phyloP scores from a whole-genome alignment of 2,797 vertebrate species.

The Cyprinella venusta region DNA sequence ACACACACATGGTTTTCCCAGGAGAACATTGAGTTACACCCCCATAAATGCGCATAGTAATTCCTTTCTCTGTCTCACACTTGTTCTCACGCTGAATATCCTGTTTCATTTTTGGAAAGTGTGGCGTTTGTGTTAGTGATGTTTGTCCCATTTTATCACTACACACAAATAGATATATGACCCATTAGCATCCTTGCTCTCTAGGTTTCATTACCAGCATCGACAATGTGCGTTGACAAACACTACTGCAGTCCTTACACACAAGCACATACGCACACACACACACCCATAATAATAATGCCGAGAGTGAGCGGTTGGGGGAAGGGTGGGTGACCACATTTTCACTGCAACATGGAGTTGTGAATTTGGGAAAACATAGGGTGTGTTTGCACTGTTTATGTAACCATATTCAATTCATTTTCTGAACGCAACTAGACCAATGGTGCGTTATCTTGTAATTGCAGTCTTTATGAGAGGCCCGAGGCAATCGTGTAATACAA shows the following conservation, averaged over 20 bases:
- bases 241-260: constrained; percentile 6
- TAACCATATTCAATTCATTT: background rate
- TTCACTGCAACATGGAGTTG: background rate
- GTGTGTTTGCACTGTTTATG: background rate
- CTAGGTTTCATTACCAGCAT: background rate
- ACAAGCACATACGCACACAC: too few species aligned
- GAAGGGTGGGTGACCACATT: constrained; percentile 10
- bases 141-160: background rate
- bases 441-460: constrained; percentile 17
- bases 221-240: background rate
- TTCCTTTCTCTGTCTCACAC: constrained; percentile 28
- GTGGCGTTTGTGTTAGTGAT: background rate
- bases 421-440: background rate
- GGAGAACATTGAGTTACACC: constrained; percentile 23
- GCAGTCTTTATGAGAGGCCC: background rate
- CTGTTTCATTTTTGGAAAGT: background rate
- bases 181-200: background rate
- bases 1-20: background rate
- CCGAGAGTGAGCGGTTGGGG: background rate
- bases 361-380: background rate
- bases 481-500: background rate
- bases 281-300: constrained; percentile 1
- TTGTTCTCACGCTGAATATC: constrained; percentile 16
- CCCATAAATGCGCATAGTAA: constrained; percentile 37
- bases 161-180: background rate